Evolutionary conservation across 1,140 invertebrate genomes (phyloP).

Genomic region (Leptinotarsa undecemlineata): DNA sequence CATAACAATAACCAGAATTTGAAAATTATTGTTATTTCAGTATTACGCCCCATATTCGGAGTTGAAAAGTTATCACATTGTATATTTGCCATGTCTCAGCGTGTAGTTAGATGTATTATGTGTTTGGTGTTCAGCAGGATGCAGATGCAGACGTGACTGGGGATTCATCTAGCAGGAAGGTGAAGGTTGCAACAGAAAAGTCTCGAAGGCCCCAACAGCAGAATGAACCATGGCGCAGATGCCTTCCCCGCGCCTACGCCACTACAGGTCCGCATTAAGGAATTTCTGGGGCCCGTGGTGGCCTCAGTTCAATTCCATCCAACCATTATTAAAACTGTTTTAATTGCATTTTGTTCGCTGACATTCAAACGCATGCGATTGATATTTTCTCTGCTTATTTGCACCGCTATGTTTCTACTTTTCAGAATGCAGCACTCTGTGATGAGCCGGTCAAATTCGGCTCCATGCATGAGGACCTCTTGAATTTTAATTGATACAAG

Average conservation of each 20-base stretch:
- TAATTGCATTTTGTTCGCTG: neutral
- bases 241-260: constrained; percentile 67
- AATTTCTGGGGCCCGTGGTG: neutral
- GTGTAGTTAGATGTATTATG: constrained; percentile 39
- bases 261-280: constrained; percentile 62
- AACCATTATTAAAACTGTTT: neutral
- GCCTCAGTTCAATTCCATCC: neutral
- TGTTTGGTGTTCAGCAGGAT: constrained; percentile 50
- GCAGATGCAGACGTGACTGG: constrained; percentile 36
- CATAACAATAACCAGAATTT: too few species aligned
- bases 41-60: too few species aligned
- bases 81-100: too few species aligned
- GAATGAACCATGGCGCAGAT: constrained; percentile 67
- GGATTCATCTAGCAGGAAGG: constrained; percentile 20
- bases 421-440: neutral
- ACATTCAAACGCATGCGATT: neutral
- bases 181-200: constrained; percentile 29
- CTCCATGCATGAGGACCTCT: too few species aligned
- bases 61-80: too few species aligned
- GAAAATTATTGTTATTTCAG: too few species aligned
- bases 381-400: neutral
- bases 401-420: constrained; percentile 1
- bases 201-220: constrained; percentile 45
- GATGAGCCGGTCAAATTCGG: too few species aligned
- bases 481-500: too few species aligned